These are phyloP conservation scores for Sarcophaga carnaria DNA, from an alignment of 2,888 invertebrate genomes.

Conservation along the genomic window DNA sequence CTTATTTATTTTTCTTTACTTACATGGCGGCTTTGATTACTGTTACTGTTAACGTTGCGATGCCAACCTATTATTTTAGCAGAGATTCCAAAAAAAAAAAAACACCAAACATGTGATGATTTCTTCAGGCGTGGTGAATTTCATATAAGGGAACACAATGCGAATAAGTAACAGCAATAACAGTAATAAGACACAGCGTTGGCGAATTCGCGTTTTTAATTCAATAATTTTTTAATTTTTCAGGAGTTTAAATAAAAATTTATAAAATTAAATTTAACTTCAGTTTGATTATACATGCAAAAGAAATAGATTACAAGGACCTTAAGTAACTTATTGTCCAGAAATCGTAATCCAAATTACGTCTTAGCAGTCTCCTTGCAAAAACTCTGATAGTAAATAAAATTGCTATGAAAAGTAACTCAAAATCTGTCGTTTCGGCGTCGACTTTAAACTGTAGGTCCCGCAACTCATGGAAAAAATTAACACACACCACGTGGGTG, in stretches of 20 bases:
- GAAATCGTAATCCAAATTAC: too few species aligned
- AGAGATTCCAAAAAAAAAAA: slow-evolving; percentile 1
- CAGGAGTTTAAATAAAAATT: not conserved
- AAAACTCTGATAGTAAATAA: too few species aligned
- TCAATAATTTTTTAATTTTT: not conserved
- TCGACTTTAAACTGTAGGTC: too few species aligned
- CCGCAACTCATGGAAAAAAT: too few species aligned
- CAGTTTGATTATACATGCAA: too few species aligned
- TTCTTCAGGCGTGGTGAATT: slow-evolving; percentile 33
- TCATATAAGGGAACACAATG: not conserved
- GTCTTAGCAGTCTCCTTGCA: too few species aligned
- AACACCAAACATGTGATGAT: not conserved
- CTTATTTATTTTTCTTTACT: not conserved
- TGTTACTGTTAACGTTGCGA: not conserved
- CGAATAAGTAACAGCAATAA: not conserved
- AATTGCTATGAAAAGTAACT: too few species aligned
- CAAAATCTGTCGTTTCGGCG: too few species aligned
- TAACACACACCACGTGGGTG: too few species aligned
- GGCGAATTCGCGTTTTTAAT: not conserved
- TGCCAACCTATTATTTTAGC: slow-evolving; percentile 20
- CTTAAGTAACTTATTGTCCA: too few species aligned
- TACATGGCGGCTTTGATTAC: not conserved
- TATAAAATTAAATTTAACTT: too few species aligned
- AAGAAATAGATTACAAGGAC: too few species aligned
- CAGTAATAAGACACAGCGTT: not conserved